A percentile compares a stretch with the other conserved stretches of the same genome.
Conservation (phyloP, 2,888 invertebrate species). For the Clunio marinus region DNA sequence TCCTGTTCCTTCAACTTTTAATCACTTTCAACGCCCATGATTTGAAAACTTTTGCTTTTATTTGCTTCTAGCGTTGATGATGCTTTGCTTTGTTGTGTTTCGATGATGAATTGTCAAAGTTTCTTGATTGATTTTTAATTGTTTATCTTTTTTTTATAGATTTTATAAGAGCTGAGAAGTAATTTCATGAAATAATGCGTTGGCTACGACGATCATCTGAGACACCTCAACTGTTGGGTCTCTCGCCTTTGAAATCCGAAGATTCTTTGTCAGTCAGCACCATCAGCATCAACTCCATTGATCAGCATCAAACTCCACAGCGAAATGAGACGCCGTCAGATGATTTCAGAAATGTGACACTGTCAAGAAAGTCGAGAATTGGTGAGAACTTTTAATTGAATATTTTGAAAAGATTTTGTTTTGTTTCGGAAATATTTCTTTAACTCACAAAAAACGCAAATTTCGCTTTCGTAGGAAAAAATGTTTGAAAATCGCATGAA, state of each 20-base stretch:
- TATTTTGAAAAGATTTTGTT: not conserved
- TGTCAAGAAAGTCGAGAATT: constrained; percentile 26
- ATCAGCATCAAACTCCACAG: not conserved
- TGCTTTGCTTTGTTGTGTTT: too few relatives aligned
- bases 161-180: not conserved
- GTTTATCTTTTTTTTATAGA: not conserved
- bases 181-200: constrained; percentile 16
- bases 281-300: not conserved
- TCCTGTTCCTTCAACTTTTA: constrained; percentile 1
- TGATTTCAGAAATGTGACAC: not conserved
- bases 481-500: too few relatives aligned
- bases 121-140: not conserved
- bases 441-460: too few relatives aligned
- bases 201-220: constrained; percentile 33
- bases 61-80: too few relatives aligned
- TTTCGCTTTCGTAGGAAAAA: too few relatives aligned
- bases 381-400: constrained; percentile 16
- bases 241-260: constrained; percentile 18
- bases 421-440: too few relatives aligned
- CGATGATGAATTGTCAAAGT: too few relatives aligned
- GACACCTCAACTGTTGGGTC: constrained; percentile 21
- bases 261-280: constrained; percentile 2
- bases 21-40: not conserved
- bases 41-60: too few relatives aligned
- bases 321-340: not conserved